Evolutionary conservation across 2,797 vertebrate species (phyloP), one percentile per base, ranked within the genome.

Genomic region (Typhlichthys subterraneus): DNA sequence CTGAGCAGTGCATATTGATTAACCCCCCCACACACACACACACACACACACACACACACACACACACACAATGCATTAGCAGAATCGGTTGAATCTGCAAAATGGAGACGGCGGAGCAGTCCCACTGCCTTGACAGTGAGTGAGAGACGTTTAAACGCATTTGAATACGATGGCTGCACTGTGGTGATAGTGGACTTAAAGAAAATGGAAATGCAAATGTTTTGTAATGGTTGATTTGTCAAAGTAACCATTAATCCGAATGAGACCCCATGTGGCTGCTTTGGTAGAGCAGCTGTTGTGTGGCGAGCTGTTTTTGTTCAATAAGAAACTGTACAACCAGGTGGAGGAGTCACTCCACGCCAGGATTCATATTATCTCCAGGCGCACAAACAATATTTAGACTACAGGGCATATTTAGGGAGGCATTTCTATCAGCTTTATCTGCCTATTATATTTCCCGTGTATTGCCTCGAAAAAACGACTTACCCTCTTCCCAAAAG

Each of bases 1-100:
- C 77, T 72, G 72, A 86, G 75, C 84, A 80, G 79, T 83, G 83
- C 77, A 83, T 85, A 88, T 88, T 84, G 87, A 90, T 90, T 72
- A 77, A 56, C 23, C 23, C 3, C 23, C 3, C 19, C 19, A 19
- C 19, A 23, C 19, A 23, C 19, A 23, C 19, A 23, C 19, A 23
- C 19, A 23, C 19, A 23, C 19, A 23, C 23, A 23, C 23, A 42
- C 23, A 29, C 23, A 29, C 4, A 29, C 23, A 29, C 23, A 29
- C 23, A 29, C 4, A 29, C 23, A 29, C 23, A 29, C 23, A 42
- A 77, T 79, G 76, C 82, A 84, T 86, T 70, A 82, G 67, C 48
- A 29, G 79, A 87, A 85, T 85, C 87, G 67, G 78, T 79, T 76
- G 75, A 84, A 88, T 84, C 77, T 85, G 80, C 83, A 85, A 70